A percentile compares a stretch with the other conserved stretches of the same genome.
These are phyloP conservation scores for Mus spicilegus DNA, from an alignment of 2,113 vertebrate species.

Conservation along the genomic window DNA sequence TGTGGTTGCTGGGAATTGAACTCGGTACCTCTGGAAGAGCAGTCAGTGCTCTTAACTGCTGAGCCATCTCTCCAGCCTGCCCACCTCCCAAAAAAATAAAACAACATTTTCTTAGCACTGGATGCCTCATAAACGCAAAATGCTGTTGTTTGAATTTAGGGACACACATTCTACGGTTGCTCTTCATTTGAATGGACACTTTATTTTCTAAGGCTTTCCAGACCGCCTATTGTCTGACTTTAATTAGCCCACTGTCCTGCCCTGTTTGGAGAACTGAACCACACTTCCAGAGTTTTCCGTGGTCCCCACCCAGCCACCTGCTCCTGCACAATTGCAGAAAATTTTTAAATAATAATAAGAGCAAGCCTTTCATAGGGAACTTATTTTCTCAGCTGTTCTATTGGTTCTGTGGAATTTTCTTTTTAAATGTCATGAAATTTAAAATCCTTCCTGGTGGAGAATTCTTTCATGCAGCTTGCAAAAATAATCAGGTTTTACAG, in stretches of 20 bases:
- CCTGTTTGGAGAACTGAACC: conserved; percentile 69
- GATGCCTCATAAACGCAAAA: conserved; percentile 57
- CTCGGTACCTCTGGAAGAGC: too few species aligned
- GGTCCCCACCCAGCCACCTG: conserved; percentile 75
- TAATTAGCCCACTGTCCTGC: conserved; percentile 67
- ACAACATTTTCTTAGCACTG: background rate
- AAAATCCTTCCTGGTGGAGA: conserved; percentile 66
- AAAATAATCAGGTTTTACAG: conserved; percentile 72
- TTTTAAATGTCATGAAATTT: conserved; percentile 73
- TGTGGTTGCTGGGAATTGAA: too few species aligned
- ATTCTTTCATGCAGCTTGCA: conserved; percentile 67
- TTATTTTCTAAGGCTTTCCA: conserved; percentile 65
- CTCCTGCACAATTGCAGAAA: conserved; percentile 60
- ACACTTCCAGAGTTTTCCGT: conserved; percentile 57
- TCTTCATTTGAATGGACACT: conserved; percentile 58
- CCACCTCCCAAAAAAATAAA: background rate
- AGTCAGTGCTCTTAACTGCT: too few species aligned
- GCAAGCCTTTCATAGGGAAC: conserved; percentile 31
- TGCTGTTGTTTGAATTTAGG: conserved; percentile 38
- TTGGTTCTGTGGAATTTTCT: conserved; percentile 29
- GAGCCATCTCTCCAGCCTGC: too few species aligned
- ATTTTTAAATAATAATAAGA: conserved; percentile 67
- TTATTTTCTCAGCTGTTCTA: conserved; percentile 79
- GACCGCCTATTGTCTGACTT: conserved; percentile 71
- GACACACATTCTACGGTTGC: background rate